A percentile compares a stretch with the other conserved stretches of the same genome.
These are phyloP conservation scores for Ceratosolen solmsi DNA, from an alignment of 1,140 invertebrate genomes.

Conservation along the genomic window DNA sequence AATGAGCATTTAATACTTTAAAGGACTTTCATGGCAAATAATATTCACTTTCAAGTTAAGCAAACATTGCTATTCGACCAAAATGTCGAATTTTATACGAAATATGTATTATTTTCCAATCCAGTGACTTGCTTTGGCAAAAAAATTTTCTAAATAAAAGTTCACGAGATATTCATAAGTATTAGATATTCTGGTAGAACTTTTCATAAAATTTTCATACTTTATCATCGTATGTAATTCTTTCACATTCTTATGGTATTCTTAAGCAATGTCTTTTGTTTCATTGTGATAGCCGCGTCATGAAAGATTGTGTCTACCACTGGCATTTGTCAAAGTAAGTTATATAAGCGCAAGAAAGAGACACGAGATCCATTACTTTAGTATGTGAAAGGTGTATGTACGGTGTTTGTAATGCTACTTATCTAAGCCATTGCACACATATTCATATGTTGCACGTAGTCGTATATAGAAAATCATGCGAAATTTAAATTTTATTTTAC, in stretches of 20 bases:
- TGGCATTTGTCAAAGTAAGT: conserved; percentile 16
- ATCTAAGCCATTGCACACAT: not conserved
- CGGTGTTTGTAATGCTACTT: not conserved
- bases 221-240: not conserved
- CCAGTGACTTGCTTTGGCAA: too few relatives aligned
- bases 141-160: too few relatives aligned
- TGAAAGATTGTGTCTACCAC: not conserved
- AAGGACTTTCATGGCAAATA: too few relatives aligned
- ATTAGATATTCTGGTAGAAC: not conserved
- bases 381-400: not conserved
- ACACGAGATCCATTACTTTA: not conserved
- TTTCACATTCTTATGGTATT: not conserved
- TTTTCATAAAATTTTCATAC: not conserved
- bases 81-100: too few relatives aligned
- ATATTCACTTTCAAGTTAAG: too few relatives aligned
- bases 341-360: not conserved
- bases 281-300: not conserved
- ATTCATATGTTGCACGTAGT: not conserved
- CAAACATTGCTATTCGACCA: too few relatives aligned
- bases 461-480: not conserved
- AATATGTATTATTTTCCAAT: too few relatives aligned
- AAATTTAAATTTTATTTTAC: not conserved
- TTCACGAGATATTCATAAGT: too few relatives aligned
- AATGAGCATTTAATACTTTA: too few relatives aligned
- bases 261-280: not conserved